Evolutionary conservation across 2,888 invertebrate species (phyloP).

Genomic region (Trachelus iudaicus): DNA sequence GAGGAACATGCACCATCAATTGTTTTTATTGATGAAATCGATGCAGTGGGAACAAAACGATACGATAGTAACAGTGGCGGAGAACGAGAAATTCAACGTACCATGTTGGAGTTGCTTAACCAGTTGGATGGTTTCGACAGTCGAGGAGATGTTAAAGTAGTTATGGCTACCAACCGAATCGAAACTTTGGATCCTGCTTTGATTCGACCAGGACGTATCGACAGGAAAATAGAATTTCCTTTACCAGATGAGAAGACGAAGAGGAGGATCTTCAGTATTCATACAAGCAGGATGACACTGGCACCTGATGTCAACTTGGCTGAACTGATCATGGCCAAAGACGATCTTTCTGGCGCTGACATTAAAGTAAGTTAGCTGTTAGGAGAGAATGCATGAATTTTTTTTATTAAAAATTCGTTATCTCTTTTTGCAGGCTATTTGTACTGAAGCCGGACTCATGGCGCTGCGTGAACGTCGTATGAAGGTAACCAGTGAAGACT

Average conservation of each 20-base stretch:
- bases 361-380: slow-evolving; percentile 76
- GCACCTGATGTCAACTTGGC: slow-evolving; percentile 96
- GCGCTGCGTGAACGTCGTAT: slow-evolving; percentile 97
- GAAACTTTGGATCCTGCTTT: slow-evolving; percentile 98
- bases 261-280: slow-evolving; percentile 95
- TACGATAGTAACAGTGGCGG: slow-evolving; percentile 99
- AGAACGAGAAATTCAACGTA: slow-evolving; percentile 98
- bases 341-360: slow-evolving; percentile 98
- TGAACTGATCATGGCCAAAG: slow-evolving; percentile 98
- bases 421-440: slow-evolving; percentile 82
- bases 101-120: slow-evolving; percentile 98
- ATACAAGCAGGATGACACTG: slow-evolving; percentile 98
- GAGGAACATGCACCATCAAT: slow-evolving; percentile 99
- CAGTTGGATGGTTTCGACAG: slow-evolving; percentile 87
- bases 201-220: slow-evolving; percentile 98
- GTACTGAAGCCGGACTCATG: slow-evolving; percentile 99
- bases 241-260: slow-evolving; percentile 99
- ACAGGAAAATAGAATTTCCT: slow-evolving; percentile 99
- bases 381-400: neutral
- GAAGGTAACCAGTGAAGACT: slow-evolving; percentile 99
- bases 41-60: slow-evolving; percentile 98
- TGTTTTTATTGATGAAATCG: slow-evolving; percentile 99
- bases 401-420: slow-evolving; percentile 7
- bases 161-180: slow-evolving; percentile 98
- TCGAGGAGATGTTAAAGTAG: slow-evolving; percentile 74